Evolutionary conservation across 2,113 vertebrate genomes (phyloP), one percentile per base, ranked within the genome.

Genomic region (Mirounga angustirostris): DNA sequence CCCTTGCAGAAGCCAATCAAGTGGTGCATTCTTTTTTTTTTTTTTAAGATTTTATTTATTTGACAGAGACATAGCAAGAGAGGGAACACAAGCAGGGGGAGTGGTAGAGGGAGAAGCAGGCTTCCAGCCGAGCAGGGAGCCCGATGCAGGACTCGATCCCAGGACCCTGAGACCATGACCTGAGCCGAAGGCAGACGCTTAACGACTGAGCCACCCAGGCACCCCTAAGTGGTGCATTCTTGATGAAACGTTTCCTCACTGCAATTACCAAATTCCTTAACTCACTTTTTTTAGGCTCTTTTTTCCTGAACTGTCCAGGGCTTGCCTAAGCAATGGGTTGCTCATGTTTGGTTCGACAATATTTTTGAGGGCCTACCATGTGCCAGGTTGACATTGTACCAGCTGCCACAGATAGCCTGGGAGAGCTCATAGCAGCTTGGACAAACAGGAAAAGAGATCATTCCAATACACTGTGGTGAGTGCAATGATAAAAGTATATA

Each of bases 401-500:
- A 56, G 46, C 54, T 83, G 30, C 30, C 84, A 5, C 26, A 71
- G 56, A 71, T 33, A 80, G 22, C 52, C 65, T 43, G 43, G 93
- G 87, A 54, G 26, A 76, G 8, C 67, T 94, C 88, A 67, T 30
- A n/a, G 30, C n/a, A 67, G 18, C 58, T 67, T 91, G 30, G 30
- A 63, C 58, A 97, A 50, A 80, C 4, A 92, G 54, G 56, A 46
- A 78, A 92, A 92, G 73, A 69, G 26, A 36, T 69, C 40, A 46
- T 82, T 76, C 26, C 56, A 40, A 24, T 52, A 79, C 13, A 52
- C 13, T 40, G 24, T 63, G 43, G 46, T 61, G 61, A 54, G 6
- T 92, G 69, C 26, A 74, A 5, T 84, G 54, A 83, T 69, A 78
- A 89, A 97, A 61, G 4, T 73, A 58, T 91, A 71, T 93, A n/a